Conservation (phyloP, 2,797 vertebrate species). For the Myotis daubentonii region DNA sequence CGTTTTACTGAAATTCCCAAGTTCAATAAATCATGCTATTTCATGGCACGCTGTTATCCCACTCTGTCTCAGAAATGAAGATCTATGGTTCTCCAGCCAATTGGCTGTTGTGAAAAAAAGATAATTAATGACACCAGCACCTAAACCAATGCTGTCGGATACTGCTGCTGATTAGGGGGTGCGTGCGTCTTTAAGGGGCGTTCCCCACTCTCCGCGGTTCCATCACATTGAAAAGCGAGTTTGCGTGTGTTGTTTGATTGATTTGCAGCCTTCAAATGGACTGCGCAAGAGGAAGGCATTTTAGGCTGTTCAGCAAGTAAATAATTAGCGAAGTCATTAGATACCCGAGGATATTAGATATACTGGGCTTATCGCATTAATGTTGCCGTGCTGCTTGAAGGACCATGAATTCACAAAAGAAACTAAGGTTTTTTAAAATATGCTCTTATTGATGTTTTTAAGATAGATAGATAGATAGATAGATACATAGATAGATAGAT, state of each 20-base stretch:
- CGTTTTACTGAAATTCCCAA: slow-evolving; percentile 78
- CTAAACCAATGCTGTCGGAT: slow-evolving; percentile 62
- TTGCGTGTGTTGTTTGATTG: slow-evolving; percentile 64
- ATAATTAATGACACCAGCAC: slow-evolving; percentile 77
- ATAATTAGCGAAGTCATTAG: slow-evolving; percentile 80
- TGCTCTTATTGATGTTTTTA: background rate
- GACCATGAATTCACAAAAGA: background rate
- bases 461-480: background rate
- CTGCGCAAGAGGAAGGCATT: slow-evolving; percentile 70
- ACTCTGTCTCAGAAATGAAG: slow-evolving; percentile 79
- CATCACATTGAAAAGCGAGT: slow-evolving; percentile 77
- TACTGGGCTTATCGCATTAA: slow-evolving; percentile 46
- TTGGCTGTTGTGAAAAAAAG: slow-evolving; percentile 60
- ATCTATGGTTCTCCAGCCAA: slow-evolving; percentile 76
- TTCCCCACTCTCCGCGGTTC: slow-evolving; percentile 64
- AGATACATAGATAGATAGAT: background rate
- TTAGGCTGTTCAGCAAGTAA: slow-evolving; percentile 75
- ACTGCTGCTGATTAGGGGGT: slow-evolving; percentile 68
- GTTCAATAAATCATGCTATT: slow-evolving; percentile 83
- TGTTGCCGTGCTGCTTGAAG: background rate
- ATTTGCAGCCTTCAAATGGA: slow-evolving; percentile 72
- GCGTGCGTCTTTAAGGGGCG: slow-evolving; percentile 59
- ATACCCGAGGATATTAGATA: slow-evolving; percentile 38
- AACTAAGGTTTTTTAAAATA: background rate
- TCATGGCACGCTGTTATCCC: slow-evolving; percentile 70